Conservation (phyloP, 2,888 invertebrate species). For the Drosophila sordidula region DNA sequence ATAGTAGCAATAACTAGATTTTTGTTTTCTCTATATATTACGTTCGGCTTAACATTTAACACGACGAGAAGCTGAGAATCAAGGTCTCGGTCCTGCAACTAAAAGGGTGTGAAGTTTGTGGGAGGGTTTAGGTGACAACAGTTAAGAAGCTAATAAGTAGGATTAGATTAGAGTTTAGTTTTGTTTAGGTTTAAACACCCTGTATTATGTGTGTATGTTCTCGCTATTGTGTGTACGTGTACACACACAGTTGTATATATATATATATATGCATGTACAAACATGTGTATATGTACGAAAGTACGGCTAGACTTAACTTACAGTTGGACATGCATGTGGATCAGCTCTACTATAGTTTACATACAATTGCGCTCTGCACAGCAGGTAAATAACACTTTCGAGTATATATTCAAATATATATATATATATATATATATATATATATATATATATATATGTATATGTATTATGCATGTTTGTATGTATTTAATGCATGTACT, state of each 20-base stretch:
- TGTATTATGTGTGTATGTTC: constrained; percentile 64
- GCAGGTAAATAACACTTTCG: constrained; percentile 81
- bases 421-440: constrained; percentile 21
- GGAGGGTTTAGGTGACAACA: constrained; percentile 55
- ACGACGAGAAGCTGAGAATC: constrained; percentile 73
- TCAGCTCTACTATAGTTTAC: constrained; percentile 76
- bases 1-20: constrained; percentile 74
- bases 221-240: constrained; percentile 7
- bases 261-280: constrained; percentile 27
- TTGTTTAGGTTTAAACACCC: constrained; percentile 71
- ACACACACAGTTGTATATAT: constrained; percentile 35
- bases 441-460: constrained; percentile 17
- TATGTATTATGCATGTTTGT: constrained; percentile 25
- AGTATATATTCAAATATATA: constrained; percentile 74
- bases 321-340: constrained; percentile 82
- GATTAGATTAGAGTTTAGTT: constrained; percentile 64
- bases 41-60: constrained; percentile 76
- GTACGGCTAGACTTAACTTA: constrained; percentile 78
- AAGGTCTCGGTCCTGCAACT: constrained; percentile 58
- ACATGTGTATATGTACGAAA: constrained; percentile 45
- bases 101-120: constrained; percentile 18
- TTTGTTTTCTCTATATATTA: constrained; percentile 41
- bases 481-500: constrained; percentile 44
- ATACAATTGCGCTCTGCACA: constrained; percentile 82
- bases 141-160: constrained; percentile 71